phyloP scores from a whole-genome alignment of 30 jellyfish, hydroid and myxozoan genomes.

The Aurelia sp. region DNA sequence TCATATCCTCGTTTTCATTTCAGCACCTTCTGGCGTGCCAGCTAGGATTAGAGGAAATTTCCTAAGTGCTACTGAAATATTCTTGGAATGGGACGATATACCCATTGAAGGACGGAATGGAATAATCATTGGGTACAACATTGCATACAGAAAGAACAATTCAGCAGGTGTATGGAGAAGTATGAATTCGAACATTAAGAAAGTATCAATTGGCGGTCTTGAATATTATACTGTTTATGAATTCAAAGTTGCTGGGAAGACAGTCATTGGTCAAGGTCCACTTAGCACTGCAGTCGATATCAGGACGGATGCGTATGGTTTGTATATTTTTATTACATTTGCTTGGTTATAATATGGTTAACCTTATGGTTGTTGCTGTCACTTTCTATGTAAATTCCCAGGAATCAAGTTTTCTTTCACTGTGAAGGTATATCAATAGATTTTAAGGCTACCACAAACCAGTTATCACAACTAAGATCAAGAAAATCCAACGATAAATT shows the following conservation, averaged over 20 bases:
- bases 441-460: too few species aligned
- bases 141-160: conserved; percentile 6
- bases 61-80: conserved; percentile 43
- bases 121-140: conserved; percentile 8
- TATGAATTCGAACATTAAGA: neutral
- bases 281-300: neutral
- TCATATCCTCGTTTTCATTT: neutral
- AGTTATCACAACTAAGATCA: too few species aligned
- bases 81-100: conserved; percentile 36
- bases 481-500: too few species aligned
- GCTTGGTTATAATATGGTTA: too few species aligned
- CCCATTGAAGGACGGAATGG: conserved; percentile 50
- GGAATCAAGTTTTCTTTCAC: too few species aligned
- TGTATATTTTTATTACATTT: neutral
- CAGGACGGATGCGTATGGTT: conserved; percentile 72
- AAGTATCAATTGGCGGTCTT: conserved; percentile 12
- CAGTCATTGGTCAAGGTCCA: conserved; percentile 52
- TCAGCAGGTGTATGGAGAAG: conserved; percentile 19
- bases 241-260: conserved; percentile 45
- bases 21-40: conserved; percentile 52
- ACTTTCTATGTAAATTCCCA: too few species aligned
- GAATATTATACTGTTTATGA: conserved; percentile 36
- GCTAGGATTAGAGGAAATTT: conserved; percentile 18
- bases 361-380: too few species aligned
- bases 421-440: too few species aligned